Evolutionary conservation across 2,113 vertebrate species (phyloP), one percentile per base, ranked within the genome.

Genomic region (Mystacornis crossleyi): DNA sequence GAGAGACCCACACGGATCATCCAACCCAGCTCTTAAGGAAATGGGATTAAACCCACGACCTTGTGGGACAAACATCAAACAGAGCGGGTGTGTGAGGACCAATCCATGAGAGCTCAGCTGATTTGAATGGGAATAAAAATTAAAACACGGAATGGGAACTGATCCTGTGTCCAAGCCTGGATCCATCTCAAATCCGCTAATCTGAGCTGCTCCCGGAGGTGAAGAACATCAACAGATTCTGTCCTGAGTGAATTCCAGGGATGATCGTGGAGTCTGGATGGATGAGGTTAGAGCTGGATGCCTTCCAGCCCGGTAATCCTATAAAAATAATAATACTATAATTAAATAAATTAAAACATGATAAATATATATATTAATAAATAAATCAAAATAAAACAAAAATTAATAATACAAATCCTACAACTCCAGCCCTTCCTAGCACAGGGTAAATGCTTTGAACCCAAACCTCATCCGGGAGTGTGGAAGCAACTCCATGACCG

Each of bases 191-290:
- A 17, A 25, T 79, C 21, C 3, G 1, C 28, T 62, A 12, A 74
- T 20, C 47, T 72, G 71, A 79, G 25, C 74, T 85, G 74, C 55
- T 81, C 36, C 38, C 66, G 54, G 51, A 20, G 18, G 25, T 62
- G 43, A 61, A 82, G 20, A 75, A 26, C 33, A 34, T 82, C 47
- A 8, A 6, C 12, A n/a, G 18, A 8, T n/a, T 18, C 43, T 81
- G 26, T 40, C 53, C 66, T 80, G 25, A 60, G 73, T 18, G 24
- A 40, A 34, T 38, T 25, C 28, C 14, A 43, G 69, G 21, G 12
- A 25, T 79, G 17, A 4, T 14, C 0, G 0, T n/a, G 43, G 29
- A 10, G 7, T 38, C 13, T 64, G 72, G 18, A 55, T 51, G 23
- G 81, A 24, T 31, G 33, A 12, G 6, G 6, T 74, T 48, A 14